Evolutionary conservation across 1,140 invertebrate genomes (phyloP), one percentile per base, ranked within the genome.

Genomic region (Heliconius hewitsoni): DNA sequence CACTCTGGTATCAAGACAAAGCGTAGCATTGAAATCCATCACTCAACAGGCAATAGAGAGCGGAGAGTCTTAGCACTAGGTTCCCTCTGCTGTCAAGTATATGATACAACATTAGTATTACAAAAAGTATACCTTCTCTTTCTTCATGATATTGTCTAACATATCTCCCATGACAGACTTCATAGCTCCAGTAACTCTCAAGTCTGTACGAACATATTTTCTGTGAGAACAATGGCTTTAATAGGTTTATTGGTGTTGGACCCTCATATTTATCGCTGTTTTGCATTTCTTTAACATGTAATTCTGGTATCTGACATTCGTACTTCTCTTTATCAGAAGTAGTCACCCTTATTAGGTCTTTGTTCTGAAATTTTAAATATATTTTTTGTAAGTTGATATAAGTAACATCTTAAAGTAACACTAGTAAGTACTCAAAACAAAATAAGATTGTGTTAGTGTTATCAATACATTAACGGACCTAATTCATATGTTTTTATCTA

Each of bases 101-200:
- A 30, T 19, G 27, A 57, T 8, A 75, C 13, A 19, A 4, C 19
- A 55, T n/a, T 55, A 55, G 16, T 37, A 37, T 37, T 57, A 30
- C n/a, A 16, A 27, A 23, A 30, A 78, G 30, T 23, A 9, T 91
- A 81, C 96, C 97, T 93, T 99, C 98, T 82, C 98, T 96, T 86
- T 98, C 98, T 93, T 99, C 98, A 92, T 99, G 98, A 94, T 98
- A 99, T 89, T 99, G 99, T 16, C 97, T 95, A 4, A 99, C 96
- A 91, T 97, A 97, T 83, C 96, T 95, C 8, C 98, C 98, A 95
- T 99, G 99, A 89, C 99, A 99, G 13, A 99, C 95, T 94, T 99
- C 98, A 95, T 99, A 99, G 0, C 98, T 98, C 99, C 99, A 99
- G 92, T 99, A 99, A 60, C 97, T 97, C 92, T 99, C 99, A 77